phyloP scores from a whole-genome alignment of 2,113 vertebrate genomes.

The Paratilapia polleni region DNA sequence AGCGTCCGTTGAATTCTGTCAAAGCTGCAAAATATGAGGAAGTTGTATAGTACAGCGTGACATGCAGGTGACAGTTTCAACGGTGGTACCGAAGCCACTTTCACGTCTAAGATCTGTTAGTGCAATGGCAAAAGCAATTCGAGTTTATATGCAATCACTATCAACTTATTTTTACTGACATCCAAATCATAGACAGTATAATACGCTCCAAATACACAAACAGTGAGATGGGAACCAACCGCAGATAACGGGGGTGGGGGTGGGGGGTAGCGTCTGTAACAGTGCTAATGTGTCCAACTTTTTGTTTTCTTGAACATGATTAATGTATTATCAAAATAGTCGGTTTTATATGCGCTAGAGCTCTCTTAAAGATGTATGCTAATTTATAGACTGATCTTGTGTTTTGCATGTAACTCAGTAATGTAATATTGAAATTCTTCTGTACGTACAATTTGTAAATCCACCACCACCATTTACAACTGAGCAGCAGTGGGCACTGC shows the following conservation, averaged over 20 bases:
- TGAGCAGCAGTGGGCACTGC: background rate
- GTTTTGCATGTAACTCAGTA: background rate
- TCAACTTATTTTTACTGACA: background rate
- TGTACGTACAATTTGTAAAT: background rate
- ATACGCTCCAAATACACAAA: background rate
- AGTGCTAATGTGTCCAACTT: background rate
- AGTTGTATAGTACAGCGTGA: slow-evolving; percentile 72
- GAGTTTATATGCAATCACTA: background rate
- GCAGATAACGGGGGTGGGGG: background rate
- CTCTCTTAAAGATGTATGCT: background rate
- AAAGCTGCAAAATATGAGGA: slow-evolving; percentile 76
- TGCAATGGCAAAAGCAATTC: background rate
- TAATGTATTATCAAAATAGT: background rate
- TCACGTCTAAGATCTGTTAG: background rate
- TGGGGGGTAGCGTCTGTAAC: background rate
- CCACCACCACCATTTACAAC: rapidly evolving
- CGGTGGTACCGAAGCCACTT: background rate
- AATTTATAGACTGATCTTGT: background rate
- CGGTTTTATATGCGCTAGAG: background rate
- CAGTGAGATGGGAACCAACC: background rate
- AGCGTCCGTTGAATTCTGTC: slow-evolving; percentile 52
- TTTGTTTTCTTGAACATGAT: too few relatives aligned
- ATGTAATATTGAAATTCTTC: background rate
- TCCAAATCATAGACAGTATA: background rate
- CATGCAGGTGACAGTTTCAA: slow-evolving; percentile 45